Conservation (phyloP, 2,113 vertebrate species). For the Zapornia atra region DNA sequence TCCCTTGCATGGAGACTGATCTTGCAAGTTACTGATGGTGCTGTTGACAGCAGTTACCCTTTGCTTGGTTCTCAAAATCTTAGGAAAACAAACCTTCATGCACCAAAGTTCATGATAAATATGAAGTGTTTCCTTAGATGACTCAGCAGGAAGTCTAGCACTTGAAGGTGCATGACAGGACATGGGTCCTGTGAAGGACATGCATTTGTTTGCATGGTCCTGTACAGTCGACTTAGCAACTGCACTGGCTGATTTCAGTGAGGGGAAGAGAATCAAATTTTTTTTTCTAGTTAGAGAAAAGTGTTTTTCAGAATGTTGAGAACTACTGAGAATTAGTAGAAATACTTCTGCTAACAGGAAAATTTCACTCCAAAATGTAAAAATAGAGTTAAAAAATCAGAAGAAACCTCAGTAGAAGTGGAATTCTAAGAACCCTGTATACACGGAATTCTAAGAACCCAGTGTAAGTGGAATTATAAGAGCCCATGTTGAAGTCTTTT, state of each 20-base stretch:
- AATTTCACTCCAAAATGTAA: neutral
- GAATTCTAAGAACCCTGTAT: neutral
- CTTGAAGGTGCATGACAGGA: neutral
- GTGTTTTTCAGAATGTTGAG: neutral
- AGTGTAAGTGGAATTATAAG: neutral
- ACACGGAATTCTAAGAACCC: neutral
- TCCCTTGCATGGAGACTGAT: neutral
- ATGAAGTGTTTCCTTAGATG: neutral
- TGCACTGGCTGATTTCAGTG: neutral
- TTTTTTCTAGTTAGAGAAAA: neutral
- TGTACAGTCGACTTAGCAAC: neutral
- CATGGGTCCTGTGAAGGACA: fast-evolving
- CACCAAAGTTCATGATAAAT: neutral
- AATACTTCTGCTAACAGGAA: neutral
- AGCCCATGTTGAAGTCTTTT: neutral
- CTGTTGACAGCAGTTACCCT: neutral
- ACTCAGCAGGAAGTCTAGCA: neutral
- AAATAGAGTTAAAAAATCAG: neutral
- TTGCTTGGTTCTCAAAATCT: neutral
- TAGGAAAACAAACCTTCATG: neutral
- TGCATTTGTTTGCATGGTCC: neutral
- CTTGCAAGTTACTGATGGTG: neutral
- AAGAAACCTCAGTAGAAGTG: neutral
- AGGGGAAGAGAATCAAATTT: neutral
- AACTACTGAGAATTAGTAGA: neutral